phyloP scores from a whole-genome alignment of 2,888 invertebrate species.

The Chymomyza amoena region DNA sequence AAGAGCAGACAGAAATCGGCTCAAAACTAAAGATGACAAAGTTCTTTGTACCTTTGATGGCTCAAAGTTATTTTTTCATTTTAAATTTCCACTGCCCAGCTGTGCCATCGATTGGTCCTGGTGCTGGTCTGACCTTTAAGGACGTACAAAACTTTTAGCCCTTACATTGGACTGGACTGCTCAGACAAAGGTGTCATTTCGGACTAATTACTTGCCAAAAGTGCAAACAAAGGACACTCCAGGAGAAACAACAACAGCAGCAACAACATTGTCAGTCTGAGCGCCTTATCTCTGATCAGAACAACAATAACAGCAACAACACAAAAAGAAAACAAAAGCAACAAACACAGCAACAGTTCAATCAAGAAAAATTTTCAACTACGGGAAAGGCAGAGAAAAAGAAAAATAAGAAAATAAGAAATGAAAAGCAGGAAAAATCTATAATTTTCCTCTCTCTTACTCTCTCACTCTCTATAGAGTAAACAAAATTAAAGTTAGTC shows the following conservation, averaged over 20 bases:
- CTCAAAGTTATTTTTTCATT: neutral
- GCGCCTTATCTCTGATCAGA: neutral
- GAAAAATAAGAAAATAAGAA: neutral
- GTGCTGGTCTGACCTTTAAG: neutral
- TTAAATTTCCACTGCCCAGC: neutral
- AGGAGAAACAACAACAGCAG: conserved; percentile 19
- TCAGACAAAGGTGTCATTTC: conserved; percentile 30
- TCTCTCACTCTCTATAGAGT: too few relatives aligned
- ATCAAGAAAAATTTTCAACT: conserved; percentile 1
- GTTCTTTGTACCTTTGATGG: neutral
- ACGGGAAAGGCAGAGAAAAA: neutral
- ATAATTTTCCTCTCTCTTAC: too few relatives aligned
- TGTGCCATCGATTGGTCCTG: neutral
- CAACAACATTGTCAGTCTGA: neutral
- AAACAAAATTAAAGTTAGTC: neutral
- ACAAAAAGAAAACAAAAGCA: conserved; percentile 5
- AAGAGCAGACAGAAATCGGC: neutral
- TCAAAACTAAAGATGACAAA: neutral
- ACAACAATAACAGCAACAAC: conserved; percentile 29
- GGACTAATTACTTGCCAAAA: conserved; percentile 64
- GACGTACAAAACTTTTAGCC: neutral
- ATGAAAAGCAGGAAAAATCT: neutral
- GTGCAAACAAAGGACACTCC: conserved; percentile 50
- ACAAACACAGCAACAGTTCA: conserved; percentile 1
- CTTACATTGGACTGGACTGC: neutral